Conservation (phyloP, 2,797 vertebrate species). For the Coranthus polyacanthus region DNA sequence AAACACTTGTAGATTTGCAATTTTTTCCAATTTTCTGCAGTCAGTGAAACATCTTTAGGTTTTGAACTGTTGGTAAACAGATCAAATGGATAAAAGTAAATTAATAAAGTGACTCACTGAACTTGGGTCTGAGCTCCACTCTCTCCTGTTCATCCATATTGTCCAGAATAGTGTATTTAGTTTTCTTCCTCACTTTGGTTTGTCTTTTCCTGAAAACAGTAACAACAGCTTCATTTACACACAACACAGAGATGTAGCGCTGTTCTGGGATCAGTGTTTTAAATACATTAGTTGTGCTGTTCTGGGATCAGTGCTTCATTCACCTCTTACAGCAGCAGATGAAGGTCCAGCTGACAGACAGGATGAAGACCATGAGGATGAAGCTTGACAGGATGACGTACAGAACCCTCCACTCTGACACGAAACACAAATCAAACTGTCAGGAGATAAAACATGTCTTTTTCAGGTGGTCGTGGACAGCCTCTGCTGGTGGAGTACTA, state of each 20-base stretch:
- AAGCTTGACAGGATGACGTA: constrained; percentile 87
- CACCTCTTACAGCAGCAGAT: constrained; percentile 93
- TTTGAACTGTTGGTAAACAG: too few species aligned
- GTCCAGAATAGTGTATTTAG: constrained; percentile 92
- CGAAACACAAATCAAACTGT: background rate
- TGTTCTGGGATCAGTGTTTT: too few species aligned
- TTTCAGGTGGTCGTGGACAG: too few species aligned
- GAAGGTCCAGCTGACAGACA: constrained; percentile 87
- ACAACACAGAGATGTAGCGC: too few species aligned
- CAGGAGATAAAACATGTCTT: background rate
- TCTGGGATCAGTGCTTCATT: constrained; percentile 1
- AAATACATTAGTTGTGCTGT: too few species aligned
- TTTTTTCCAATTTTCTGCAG: too few species aligned
- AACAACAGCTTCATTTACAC: too few species aligned
- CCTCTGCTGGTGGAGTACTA: too few species aligned
- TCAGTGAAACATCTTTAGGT: too few species aligned
- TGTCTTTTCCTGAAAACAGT: constrained; percentile 87
- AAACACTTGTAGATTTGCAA: too few species aligned
- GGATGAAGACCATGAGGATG: constrained; percentile 79
- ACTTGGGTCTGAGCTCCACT: constrained; percentile 92
- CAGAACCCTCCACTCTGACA: constrained; percentile 91
- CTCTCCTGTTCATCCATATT: constrained; percentile 95
- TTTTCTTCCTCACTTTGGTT: constrained; percentile 91
- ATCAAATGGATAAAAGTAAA: too few species aligned
- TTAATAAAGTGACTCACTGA: constrained; percentile 80